Base-by-base conservation (phyloP, 2,113 vertebrate genomes). In the Austrofundulus limnaeus region DNA sequence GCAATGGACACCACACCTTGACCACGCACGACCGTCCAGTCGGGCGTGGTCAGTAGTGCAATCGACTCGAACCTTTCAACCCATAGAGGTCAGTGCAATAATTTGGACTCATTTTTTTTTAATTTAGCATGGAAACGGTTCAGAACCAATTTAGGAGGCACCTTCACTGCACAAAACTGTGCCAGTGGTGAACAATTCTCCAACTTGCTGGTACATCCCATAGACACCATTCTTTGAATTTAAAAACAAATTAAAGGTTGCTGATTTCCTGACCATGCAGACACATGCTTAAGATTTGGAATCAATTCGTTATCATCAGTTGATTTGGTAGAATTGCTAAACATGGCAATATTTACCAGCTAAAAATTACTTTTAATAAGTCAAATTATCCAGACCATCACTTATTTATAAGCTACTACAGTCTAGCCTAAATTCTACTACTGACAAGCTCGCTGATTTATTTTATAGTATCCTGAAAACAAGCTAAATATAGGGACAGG, bases 11-110 rank as follows among this genome's bases (percentile, higher is more conserved):
- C 59, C 69, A 82, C 77, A 66, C 69, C 78, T 34, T 72, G 84
- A 86, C 82, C 81, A 86, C 75, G 63, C 78, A 82, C 85, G 86
- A 85, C 83, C 1, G 2, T 0, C 0, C 2, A 6, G 77, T 84
- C 86, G 84, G 78, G 61, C 70, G 70, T 84, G 79, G 82, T 86
- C 84, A 82, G 82, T 57, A 65, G 81, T 75, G 77, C 77, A 58
- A 84, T 77, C 82, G 82, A 85, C 82, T 86, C 77, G 87, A 89
- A 89, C 87, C 87, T 89, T 89, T 89, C 87, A 89, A 89, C 87
- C 87, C 87, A 63, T 87, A 88, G 87, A 89, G 87, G 85, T 89
- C 87, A 89, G 84, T 80, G 73, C 64, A 77, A 83, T 85, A 82
- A 85, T 88, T 88, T 89, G 63, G 81, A 74, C 81, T 89, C 75